These are phyloP conservation scores for Cantharis lateralis DNA, from an alignment of 2,888 invertebrate genomes.

Conservation along the genomic window DNA sequence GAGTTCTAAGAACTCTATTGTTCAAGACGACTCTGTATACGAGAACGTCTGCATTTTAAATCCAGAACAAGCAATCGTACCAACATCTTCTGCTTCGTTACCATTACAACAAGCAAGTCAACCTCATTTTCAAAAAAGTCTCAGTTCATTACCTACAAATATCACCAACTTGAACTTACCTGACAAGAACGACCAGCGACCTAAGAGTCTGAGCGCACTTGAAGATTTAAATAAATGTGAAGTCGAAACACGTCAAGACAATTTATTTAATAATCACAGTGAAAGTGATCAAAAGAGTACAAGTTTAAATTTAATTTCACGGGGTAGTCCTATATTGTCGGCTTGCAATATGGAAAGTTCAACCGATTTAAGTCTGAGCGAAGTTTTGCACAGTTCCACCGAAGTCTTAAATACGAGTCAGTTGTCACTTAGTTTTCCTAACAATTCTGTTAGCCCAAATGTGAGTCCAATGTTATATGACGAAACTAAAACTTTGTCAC, in stretches of 20 bases:
- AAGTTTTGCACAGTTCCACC: conserved; percentile 47
- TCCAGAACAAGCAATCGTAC: conserved; percentile 60
- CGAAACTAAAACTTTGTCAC: conserved; percentile 23
- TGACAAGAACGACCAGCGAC: conserved; percentile 38
- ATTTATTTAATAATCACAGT: not conserved
- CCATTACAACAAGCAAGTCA: conserved; percentile 65
- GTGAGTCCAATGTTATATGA: conserved; percentile 47
- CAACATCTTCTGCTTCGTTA: conserved; percentile 61
- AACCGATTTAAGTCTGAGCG: conserved; percentile 48
- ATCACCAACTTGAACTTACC: conserved; percentile 1
- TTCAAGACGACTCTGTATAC: conserved; percentile 56
- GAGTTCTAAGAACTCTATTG: conserved; percentile 43
- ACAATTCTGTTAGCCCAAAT: conserved; percentile 48
- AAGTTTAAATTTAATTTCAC: conserved; percentile 6
- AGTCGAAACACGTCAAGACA: not conserved
- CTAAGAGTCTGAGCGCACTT: conserved; percentile 52
- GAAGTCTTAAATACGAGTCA: conserved; percentile 57
- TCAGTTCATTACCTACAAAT: conserved; percentile 13
- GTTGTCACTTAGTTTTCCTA: conserved; percentile 50
- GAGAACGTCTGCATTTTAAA: conserved; percentile 63
- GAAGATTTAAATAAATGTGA: conserved; percentile 39
- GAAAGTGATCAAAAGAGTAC: conserved; percentile 5
- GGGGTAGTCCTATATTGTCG: conserved; percentile 14
- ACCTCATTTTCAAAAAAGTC: conserved; percentile 48
- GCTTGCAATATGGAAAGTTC: conserved; percentile 43